Evolutionary conservation across 2,888 invertebrate species (phyloP).

Genomic region (Phyllotreta cruciferae): DNA sequence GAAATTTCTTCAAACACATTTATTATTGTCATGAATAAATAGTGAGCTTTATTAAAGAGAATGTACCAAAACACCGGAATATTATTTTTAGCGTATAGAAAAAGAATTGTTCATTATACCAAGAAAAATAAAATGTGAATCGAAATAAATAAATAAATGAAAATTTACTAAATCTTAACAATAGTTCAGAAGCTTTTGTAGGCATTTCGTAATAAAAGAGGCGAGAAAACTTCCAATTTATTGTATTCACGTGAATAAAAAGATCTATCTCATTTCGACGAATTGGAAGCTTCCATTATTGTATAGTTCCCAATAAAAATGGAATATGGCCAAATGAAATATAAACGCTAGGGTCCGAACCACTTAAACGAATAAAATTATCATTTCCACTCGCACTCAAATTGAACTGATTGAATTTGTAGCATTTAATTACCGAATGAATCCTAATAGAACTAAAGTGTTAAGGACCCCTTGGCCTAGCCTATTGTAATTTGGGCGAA

Average conservation of each 20-base stretch:
- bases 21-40: no score
- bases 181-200: constrained; percentile 24
- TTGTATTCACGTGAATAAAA: constrained; percentile 1
- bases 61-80: not conserved
- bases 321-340: constrained; percentile 27
- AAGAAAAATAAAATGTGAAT: constrained; percentile 14
- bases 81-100: not conserved
- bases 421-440: no score
- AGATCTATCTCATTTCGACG: not conserved
- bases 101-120: constrained; percentile 17
- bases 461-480: not conserved
- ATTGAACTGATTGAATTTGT: no score
- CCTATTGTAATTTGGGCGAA: constrained; percentile 1
- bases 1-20: no score
- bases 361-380: constrained; percentile 19
- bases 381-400: not conserved
- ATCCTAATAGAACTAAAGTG: not conserved
- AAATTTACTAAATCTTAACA: constrained; percentile 14
- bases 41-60: no score
- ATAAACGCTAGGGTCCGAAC: constrained; percentile 17
- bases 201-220: constrained; percentile 17
- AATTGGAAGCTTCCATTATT: constrained; percentile 23
- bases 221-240: constrained; percentile 24
- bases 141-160: constrained; percentile 7
- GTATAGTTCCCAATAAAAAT: constrained; percentile 19